A percentile compares a stretch with the other conserved stretches of the same genome.
These are phyloP conservation scores for Scaptomyza graminum DNA, from an alignment of 1,140 invertebrate genomes.

Conservation along the genomic window DNA sequence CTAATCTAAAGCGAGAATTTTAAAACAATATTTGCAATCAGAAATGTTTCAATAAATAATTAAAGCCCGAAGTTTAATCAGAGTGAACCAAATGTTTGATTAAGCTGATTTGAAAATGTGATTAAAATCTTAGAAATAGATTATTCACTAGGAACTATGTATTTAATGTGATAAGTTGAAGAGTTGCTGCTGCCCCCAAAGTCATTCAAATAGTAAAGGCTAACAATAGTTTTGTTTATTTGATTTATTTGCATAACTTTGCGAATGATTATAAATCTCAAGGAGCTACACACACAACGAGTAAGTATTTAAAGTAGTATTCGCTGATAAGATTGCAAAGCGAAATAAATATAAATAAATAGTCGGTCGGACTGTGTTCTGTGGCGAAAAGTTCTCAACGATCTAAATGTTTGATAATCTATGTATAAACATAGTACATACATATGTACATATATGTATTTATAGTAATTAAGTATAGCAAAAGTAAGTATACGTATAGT, in stretches of 20 bases:
- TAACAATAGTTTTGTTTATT: not conserved
- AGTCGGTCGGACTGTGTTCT: too few species aligned
- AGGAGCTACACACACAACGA: not conserved
- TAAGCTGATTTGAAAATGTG: too few species aligned
- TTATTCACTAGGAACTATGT: too few species aligned
- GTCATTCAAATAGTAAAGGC: too few species aligned
- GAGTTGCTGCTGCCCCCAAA: too few species aligned
- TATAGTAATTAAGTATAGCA: not conserved
- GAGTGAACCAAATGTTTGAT: too few species aligned
- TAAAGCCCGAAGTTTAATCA: too few species aligned
- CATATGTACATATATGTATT: not conserved
- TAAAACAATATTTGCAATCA: too few species aligned
- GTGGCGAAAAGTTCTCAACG: conserved; percentile 6
- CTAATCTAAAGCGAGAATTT: too few species aligned
- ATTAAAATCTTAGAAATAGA: too few species aligned
- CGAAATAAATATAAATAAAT: conserved; percentile 5
- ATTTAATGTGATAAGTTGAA: too few species aligned
- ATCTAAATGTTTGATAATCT: conserved; percentile 26
- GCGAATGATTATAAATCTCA: conserved; percentile 16
- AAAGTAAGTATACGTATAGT: not conserved
- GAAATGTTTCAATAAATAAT: too few species aligned
- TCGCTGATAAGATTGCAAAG: conserved; percentile 43
- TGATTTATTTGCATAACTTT: conserved; percentile 25
- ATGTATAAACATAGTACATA: not conserved
- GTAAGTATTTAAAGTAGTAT: conserved; percentile 29